Evolutionary conservation across 2,113 vertebrate genomes (phyloP).

Genomic region (Alexandromys fortis): DNA sequence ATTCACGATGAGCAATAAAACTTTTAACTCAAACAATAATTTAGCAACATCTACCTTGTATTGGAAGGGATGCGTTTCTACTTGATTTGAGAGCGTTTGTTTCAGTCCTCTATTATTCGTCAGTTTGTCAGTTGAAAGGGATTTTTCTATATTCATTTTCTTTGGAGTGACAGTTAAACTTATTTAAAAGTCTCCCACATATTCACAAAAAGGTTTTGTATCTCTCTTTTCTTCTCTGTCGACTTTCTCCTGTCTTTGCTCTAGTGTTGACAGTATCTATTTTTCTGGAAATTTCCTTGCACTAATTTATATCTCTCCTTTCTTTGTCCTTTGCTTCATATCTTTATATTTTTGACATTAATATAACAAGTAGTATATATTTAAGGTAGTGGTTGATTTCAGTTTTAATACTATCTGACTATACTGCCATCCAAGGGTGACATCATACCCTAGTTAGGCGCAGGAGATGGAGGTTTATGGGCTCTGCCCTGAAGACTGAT

Average conservation of each 20-base stretch:
- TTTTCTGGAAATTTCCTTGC: background rate
- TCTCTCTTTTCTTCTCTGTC: background rate
- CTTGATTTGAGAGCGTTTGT: slow-evolving; percentile 15
- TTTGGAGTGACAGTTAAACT: slow-evolving; percentile 17
- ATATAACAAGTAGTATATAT: background rate
- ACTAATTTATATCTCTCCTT: background rate
- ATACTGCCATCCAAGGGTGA: background rate
- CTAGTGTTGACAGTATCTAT: background rate
- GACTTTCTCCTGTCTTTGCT: background rate
- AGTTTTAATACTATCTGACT: too few relatives aligned
- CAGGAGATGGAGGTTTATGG: background rate
- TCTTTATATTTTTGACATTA: background rate
- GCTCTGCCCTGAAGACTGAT: background rate
- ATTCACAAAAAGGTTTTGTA: background rate
- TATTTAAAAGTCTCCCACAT: background rate
- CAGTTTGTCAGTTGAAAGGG: background rate
- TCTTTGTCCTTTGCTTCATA: background rate
- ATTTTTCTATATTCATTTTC: background rate
- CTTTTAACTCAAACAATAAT: background rate
- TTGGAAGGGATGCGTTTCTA: background rate
- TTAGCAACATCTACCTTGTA: background rate
- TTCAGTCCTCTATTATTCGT: background rate
- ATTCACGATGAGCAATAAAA: background rate
- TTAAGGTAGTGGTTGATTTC: background rate
- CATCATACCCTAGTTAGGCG: background rate